Evolutionary conservation across 1,140 invertebrate species (phyloP).

Genomic region (Tetragnatha versicolor): DNA sequence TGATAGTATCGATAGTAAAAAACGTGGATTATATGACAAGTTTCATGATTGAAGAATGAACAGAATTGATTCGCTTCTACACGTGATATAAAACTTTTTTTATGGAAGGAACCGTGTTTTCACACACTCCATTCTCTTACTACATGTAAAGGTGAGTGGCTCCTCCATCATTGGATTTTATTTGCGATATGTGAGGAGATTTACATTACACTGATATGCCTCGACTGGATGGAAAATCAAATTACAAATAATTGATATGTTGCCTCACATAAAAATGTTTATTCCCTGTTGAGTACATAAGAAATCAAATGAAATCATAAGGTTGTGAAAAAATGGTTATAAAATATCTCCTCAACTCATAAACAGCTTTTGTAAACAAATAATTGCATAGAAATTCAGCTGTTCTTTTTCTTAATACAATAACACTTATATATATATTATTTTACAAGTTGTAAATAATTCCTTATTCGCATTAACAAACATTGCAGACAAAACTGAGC

Average conservation of each 20-base stretch:
- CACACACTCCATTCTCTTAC: background rate
- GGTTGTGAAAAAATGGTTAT: constrained; percentile 26
- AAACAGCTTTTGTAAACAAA: constrained; percentile 34
- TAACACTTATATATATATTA: constrained; percentile 54
- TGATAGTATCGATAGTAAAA: constrained; percentile 44
- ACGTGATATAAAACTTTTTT: constrained; percentile 22
- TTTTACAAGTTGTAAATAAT: constrained; percentile 52
- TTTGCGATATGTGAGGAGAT: constrained; percentile 42
- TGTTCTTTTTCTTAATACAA: constrained; percentile 35
- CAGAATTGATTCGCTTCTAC: constrained; percentile 28
- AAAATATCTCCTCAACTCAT: constrained; percentile 40
- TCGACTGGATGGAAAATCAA: constrained; percentile 53
- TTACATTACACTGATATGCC: constrained; percentile 42
- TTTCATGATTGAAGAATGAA: constrained; percentile 45
- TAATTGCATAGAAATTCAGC: constrained; percentile 51
- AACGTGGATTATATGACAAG: constrained; percentile 53
- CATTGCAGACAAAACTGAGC: constrained; percentile 50
- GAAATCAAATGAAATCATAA: constrained; percentile 7
- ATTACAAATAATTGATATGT: constrained; percentile 47
- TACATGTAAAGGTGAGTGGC: constrained; percentile 1
- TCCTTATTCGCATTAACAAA: constrained; percentile 47
- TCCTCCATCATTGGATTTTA: constrained; percentile 24
- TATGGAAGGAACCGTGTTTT: constrained; percentile 23
- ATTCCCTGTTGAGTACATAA: constrained; percentile 13
- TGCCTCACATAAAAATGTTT: background rate